Percentiles rank a stretch among this genome's conserved stretches.
phyloP scores from a whole-genome alignment of 2,888 invertebrate genomes.

The Eilema griseolum region DNA sequence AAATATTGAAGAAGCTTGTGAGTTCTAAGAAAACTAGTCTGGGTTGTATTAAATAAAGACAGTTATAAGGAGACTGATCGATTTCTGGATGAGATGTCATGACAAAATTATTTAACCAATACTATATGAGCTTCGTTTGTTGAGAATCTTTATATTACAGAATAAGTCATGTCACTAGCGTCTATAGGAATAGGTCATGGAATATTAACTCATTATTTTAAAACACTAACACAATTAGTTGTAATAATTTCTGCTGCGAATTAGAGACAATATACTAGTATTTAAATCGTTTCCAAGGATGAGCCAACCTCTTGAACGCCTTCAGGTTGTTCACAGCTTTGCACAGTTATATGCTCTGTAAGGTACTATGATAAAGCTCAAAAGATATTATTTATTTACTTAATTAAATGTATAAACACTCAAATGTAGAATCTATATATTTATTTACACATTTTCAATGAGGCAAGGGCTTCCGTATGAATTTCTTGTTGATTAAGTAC shows the following conservation, averaged over 20 bases:
- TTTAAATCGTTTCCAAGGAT: conserved; percentile 22
- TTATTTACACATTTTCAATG: conserved; percentile 50
- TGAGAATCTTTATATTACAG: conserved; percentile 23
- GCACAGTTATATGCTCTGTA: conserved; percentile 47
- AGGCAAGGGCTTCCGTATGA: conserved; percentile 56
- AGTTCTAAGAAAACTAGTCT: conserved; percentile 46
- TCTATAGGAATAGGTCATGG: conserved; percentile 13
- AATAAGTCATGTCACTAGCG: conserved; percentile 23
- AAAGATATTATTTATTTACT: conserved; percentile 45
- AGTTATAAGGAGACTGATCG: conserved; percentile 47
- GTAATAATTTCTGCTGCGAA: conserved; percentile 24
- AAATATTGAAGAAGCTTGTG: conserved; percentile 40
- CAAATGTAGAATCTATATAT: conserved; percentile 30
- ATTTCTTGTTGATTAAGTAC: conserved; percentile 33
- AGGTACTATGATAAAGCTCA: conserved; percentile 54
- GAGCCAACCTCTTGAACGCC: conserved; percentile 26
- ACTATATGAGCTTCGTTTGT: conserved; percentile 18
- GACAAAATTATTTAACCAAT: conserved; percentile 41
- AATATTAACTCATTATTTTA: conserved; percentile 30
- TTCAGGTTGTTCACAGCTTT: conserved; percentile 44
- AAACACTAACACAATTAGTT: conserved; percentile 31
- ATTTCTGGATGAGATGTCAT: conserved; percentile 42
- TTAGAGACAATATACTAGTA: conserved; percentile 17
- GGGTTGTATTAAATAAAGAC: conserved; percentile 41
- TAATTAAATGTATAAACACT: conserved; percentile 37